These are phyloP conservation scores for Drosophila algonquin DNA, from an alignment of 2,888 invertebrate species.

Conservation along the genomic window DNA sequence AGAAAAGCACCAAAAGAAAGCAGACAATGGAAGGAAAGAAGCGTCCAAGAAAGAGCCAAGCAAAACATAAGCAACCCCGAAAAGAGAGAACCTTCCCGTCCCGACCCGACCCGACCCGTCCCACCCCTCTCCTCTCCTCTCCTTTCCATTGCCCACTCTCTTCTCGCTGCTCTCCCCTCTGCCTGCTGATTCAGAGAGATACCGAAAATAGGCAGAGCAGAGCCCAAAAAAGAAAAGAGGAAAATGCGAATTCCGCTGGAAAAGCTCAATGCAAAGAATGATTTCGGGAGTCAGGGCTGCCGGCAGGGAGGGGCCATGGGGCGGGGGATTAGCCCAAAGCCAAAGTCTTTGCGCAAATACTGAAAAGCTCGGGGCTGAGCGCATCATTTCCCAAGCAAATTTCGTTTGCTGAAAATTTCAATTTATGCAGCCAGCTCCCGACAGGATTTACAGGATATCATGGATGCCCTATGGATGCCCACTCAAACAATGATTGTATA, in stretches of 20 bases:
- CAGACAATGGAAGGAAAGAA: slow-evolving; percentile 1
- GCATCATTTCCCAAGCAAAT: slow-evolving; percentile 50
- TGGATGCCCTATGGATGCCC: neutral
- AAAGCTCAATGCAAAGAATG: slow-evolving; percentile 74
- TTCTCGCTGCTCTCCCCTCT: neutral
- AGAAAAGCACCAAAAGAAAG: slow-evolving; percentile 4
- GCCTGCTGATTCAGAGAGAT: slow-evolving; percentile 33
- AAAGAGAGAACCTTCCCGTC: slow-evolving; percentile 40
- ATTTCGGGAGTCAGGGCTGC: slow-evolving; percentile 15
- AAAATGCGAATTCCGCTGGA: slow-evolving; percentile 45
- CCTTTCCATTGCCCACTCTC: neutral
- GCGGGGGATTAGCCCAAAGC: slow-evolving; percentile 57
- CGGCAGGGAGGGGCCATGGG: slow-evolving; percentile 27
- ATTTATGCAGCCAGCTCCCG: slow-evolving; percentile 20
- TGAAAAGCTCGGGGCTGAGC: slow-evolving; percentile 66
- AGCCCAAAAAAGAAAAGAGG: slow-evolving; percentile 40
- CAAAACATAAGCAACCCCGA: slow-evolving; percentile 76
- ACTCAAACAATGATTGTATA: slow-evolving; percentile 5
- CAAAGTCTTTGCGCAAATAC: slow-evolving; percentile 74
- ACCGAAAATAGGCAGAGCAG: slow-evolving; percentile 65
- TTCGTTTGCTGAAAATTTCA: slow-evolving; percentile 40
- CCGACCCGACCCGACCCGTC: slow-evolving; percentile 11
- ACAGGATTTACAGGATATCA: slow-evolving; percentile 35
- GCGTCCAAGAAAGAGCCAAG: slow-evolving; percentile 55
- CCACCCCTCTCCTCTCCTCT: slow-evolving; percentile 3